These are phyloP conservation scores for Acleris literana DNA, from an alignment of 2,888 invertebrate species.

Conservation along the genomic window DNA sequence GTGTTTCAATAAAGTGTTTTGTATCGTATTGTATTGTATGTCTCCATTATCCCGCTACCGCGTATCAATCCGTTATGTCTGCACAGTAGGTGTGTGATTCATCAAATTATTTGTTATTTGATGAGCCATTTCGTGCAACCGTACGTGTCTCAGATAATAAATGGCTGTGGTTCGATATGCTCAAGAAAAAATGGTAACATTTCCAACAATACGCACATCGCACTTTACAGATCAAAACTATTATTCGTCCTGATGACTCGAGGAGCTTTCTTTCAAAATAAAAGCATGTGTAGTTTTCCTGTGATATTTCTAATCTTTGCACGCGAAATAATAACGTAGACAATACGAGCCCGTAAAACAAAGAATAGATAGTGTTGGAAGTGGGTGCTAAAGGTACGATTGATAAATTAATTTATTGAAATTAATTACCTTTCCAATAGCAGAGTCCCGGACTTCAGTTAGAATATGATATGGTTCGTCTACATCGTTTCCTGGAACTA, in stretches of 20 bases:
- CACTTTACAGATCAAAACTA: too few relatives aligned
- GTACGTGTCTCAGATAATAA: slow-evolving; percentile 7
- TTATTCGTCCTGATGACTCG: not conserved
- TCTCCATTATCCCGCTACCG: not conserved
- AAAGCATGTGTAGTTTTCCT: too few relatives aligned
- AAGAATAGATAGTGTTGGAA: too few relatives aligned
- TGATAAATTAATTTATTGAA: not conserved
- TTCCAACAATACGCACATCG: not conserved
- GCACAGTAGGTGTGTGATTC: slow-evolving; percentile 15
- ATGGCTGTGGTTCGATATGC: slow-evolving; percentile 1
- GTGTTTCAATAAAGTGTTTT: too few relatives aligned
- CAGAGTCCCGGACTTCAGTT: slow-evolving; percentile 66
- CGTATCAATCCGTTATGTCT: slow-evolving; percentile 8
- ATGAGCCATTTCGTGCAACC: slow-evolving; percentile 16
- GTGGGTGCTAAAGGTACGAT: not conserved
- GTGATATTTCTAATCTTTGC: too few relatives aligned
- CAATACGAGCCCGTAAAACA: too few relatives aligned
- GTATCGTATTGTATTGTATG: too few relatives aligned
- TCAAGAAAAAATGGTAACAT: slow-evolving; percentile 6
- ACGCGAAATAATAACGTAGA: too few relatives aligned
- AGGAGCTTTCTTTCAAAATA: too few relatives aligned
- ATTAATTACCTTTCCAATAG: slow-evolving; percentile 69
- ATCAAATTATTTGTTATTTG: slow-evolving; percentile 15
- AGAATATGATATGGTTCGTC: slow-evolving; percentile 69
- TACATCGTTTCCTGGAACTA: slow-evolving; percentile 70